A percentile compares a stretch with the other conserved stretches of the same genome.
Conservation (phyloP, 2,888 invertebrate species). For the Aproaerema taeniolella region DNA sequence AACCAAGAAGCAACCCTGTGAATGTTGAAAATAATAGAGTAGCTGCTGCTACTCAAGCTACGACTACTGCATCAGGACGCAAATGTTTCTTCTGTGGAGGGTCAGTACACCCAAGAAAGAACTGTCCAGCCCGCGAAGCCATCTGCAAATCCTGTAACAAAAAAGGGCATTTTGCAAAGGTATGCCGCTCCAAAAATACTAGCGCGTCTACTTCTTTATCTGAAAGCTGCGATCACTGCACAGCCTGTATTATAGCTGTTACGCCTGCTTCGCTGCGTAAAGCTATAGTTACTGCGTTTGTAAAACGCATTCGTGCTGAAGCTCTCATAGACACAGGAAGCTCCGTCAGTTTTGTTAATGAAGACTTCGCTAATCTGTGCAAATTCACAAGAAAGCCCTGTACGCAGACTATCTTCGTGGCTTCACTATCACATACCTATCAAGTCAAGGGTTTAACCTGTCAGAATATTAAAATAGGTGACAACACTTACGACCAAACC, state of each 20-base stretch:
- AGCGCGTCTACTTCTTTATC: neutral
- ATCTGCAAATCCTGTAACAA: neutral
- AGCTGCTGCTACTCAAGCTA: no score
- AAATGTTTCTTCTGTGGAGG: conserved; percentile 1
- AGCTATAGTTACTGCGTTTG: neutral
- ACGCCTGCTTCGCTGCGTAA: neutral
- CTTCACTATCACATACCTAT: neutral
- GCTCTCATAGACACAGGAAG: neutral
- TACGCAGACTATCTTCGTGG: neutral
- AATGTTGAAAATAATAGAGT: no score
- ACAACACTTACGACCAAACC: neutral
- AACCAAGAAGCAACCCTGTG: no score
- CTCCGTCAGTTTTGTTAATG: neutral
- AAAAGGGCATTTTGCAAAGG: neutral
- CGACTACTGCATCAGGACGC: no score
- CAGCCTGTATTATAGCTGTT: neutral
- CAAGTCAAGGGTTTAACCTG: neutral
- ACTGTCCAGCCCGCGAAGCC: neutral
- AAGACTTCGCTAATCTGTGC: no score
- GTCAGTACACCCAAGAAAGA: neutral
- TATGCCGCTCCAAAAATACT: neutral
- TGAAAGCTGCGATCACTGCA: no score
- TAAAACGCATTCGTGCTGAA: no score
- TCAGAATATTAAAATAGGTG: neutral
- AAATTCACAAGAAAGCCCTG: neutral